Base-by-base conservation (phyloP, 2,888 invertebrate species). In the Drosophila aldrichi region DNA sequence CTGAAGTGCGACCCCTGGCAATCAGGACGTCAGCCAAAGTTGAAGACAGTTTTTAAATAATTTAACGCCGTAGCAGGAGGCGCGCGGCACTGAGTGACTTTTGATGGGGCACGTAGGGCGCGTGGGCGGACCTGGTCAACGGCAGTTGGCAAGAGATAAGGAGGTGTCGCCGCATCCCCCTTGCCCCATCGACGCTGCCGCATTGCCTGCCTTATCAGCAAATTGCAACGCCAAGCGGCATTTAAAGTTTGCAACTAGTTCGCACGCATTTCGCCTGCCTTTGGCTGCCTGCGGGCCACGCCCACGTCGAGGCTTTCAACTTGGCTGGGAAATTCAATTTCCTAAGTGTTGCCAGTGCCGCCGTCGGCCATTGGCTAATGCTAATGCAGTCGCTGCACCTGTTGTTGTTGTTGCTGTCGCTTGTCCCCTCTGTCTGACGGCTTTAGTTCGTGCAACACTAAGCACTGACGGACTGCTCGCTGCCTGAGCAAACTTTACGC, bases 381-480 rank as follows among this genome's bases (percentile, higher is more conserved):
- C 71, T 67, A 76, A 68, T 76, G 71, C 76, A 70, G 71, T 62
- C 46, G 63, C 32, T 52, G 1, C 22, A 10, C 22, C 36, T 22
- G 38, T 48, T 51, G 34, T 29, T 29, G 8, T 29, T 56, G 66
- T 40, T 57, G 34, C 54, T 18, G 4, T 44, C 34, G 18, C 4
- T n/a, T 38, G 59, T 58, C 46, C 40, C 32, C 44, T 51, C 61
- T 49, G 63, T 65, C 55, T 60, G 81, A 60, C 51, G 70, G 44
- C 76, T 66, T 70, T 75, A 75, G 76, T 75, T 77, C 48, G 1
- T 70, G 70, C 75, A 58, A 68, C 77, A 60, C 59, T 80, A 72
- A 72, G 81, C 77, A 59, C 54, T 56, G 56, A 75, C 70, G 56
- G 61, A 65, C 57, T 76, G 60, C 51, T 59, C 40, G 41, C 4